These are phyloP conservation scores for Falco concolor DNA, from an alignment of 2,797 vertebrate species.

Conservation along the genomic window DNA sequence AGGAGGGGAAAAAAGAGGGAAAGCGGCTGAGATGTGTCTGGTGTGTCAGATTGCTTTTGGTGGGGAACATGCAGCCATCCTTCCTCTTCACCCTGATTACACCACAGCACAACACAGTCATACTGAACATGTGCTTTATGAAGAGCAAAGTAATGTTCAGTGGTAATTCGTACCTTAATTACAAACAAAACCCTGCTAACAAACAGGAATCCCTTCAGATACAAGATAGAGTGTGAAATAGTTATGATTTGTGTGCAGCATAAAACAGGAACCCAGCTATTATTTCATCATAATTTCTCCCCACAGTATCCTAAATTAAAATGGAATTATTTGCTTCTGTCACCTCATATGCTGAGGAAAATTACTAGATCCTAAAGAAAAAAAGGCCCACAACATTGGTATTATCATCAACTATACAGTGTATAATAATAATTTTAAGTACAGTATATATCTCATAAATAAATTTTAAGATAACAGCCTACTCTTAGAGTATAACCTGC, in stretches of 20 bases:
- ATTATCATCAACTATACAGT: background rate
- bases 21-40: accelerated
- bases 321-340: slow-evolving; percentile 23
- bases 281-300: slow-evolving; percentile 1
- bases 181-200: slow-evolving; percentile 14
- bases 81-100: background rate
- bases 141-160: background rate
- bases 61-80: background rate
- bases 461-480: background rate
- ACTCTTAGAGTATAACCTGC: background rate
- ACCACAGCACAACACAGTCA: background rate
- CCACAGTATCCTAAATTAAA: slow-evolving; percentile 21
- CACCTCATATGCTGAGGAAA: background rate
- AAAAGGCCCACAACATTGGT: background rate
- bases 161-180: slow-evolving; percentile 31
- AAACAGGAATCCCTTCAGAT: background rate
- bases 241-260: slow-evolving; percentile 9
- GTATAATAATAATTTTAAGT: background rate
- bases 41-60: background rate
- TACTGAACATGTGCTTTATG: background rate
- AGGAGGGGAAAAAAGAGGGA: background rate
- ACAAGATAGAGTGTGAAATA: slow-evolving; percentile 19
- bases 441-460: background rate
- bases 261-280: background rate
- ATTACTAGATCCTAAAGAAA: background rate